Base-by-base conservation (phyloP, 2,888 invertebrate genomes). In the Ormyrus rosae region DNA sequence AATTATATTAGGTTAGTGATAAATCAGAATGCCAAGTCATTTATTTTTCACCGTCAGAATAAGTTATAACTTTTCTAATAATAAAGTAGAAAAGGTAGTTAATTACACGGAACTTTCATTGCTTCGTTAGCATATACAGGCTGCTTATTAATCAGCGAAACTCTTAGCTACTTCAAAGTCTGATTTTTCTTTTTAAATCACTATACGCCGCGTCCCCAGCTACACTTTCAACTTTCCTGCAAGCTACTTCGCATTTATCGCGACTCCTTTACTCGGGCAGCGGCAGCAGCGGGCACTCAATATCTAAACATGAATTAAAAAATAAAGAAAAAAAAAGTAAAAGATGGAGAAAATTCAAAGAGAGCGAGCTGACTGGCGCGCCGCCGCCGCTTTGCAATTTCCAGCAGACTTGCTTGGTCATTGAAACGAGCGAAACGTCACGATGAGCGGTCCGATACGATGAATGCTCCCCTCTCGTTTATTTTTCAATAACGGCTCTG, bases 401-500 rank as follows among this genome's bases (percentile, higher is more conserved):
- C 45, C 65, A 78, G 50, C 46, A 81, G 77, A 78, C 58, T 81
- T 78, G 64, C 63, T 61, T 67, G 61, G 78, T 55, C 68, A 74
- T 60, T 78, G 67, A 71, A 78, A 67, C 65, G 81, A 70, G 76
- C 46, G 78, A 65, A 45, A 58, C 65, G 69, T 68, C 53, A 61
- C 61, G 61, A 61, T 63, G 46, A 51, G 34, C 6, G 53, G 1
- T 48, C 34, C 58, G 67, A 6, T 45, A 68, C 67, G 73, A 78
- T 78, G 68, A 78, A 72, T 61, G 77, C 61, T 72, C 60, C 48
- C 56, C 53, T 58, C 69, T 76, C 83, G 84, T 84, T 84, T 85
- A 83, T 83, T 83, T 85, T 85, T 84, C 82, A 84, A 84, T 85
- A 83, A 80, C 69, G 56, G 19, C 82, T 78, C 83, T 75, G 72